Evolutionary conservation across 2,888 invertebrate genomes (phyloP).

Genomic region (Serrognathus titanus): DNA sequence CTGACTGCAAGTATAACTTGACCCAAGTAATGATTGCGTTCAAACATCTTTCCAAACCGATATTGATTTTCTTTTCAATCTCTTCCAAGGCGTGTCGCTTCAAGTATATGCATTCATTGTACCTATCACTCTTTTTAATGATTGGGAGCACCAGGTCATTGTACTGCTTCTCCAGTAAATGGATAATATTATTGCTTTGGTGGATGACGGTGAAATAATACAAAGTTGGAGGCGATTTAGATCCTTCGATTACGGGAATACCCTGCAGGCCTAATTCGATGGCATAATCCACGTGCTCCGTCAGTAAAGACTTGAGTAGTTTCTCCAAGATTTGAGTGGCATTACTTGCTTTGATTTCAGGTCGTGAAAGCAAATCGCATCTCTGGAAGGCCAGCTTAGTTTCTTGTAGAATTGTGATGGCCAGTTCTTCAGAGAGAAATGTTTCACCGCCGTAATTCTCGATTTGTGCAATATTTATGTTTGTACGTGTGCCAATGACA

Average conservation of each 20-base stretch:
- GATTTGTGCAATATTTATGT: conserved; percentile 90
- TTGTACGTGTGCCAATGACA: conserved; percentile 84
- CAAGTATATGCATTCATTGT: conserved; percentile 83
- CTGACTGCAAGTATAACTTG: conserved; percentile 80
- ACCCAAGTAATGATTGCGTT: conserved; percentile 90
- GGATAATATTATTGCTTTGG: conserved; percentile 90
- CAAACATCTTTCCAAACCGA: conserved; percentile 78
- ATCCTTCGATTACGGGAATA: conserved; percentile 82
- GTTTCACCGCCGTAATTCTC: conserved; percentile 98
- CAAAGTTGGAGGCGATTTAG: conserved; percentile 75
- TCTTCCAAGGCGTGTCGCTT: conserved; percentile 89
- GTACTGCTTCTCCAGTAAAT: conserved; percentile 90
- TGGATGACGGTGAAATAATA: conserved; percentile 92
- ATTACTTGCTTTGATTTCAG: conserved; percentile 73
- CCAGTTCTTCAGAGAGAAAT: conserved; percentile 91
- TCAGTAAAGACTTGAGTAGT: conserved; percentile 76
- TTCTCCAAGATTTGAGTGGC: conserved; percentile 80
- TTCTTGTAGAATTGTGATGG: conserved; percentile 85
- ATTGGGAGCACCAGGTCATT: conserved; percentile 85
- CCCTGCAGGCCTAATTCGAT: conserved; percentile 88
- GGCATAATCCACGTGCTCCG: conserved; percentile 95
- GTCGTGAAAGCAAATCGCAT: conserved; percentile 78
- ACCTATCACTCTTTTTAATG: conserved; percentile 76
- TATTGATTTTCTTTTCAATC: conserved; percentile 88
- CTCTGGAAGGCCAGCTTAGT: conserved; percentile 86